These are phyloP conservation scores for Brevimyrus niger DNA, from an alignment of 2,113 vertebrate genomes.

Conservation along the genomic window DNA sequence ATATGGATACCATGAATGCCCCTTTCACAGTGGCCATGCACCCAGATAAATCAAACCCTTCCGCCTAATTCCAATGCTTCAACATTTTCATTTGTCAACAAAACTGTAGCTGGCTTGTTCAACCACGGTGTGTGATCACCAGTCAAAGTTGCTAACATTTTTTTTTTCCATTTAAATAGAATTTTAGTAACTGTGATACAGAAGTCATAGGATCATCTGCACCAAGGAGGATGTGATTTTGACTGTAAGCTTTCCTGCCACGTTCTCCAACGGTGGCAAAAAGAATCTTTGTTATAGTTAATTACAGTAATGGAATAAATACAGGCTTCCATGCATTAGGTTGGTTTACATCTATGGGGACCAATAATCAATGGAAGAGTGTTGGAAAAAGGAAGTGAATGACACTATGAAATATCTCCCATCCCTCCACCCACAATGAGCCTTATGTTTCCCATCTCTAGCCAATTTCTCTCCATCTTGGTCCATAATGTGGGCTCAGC, in stretches of 20 bases:
- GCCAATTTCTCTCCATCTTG: neutral
- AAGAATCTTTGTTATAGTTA: neutral
- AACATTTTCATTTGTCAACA: conserved; percentile 2
- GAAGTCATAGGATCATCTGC: neutral
- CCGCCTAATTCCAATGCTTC: neutral
- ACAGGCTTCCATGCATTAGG: neutral
- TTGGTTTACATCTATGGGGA: neutral
- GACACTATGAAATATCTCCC: neutral
- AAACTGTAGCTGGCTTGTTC: neutral
- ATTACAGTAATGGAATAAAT: neutral
- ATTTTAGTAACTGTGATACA: neutral
- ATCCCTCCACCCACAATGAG: neutral
- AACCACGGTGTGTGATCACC: neutral
- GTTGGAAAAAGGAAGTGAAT: neutral
- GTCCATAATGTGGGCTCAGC: no score
- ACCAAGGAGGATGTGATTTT: neutral
- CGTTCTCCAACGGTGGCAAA: neutral
- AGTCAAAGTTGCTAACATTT: neutral
- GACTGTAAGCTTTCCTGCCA: neutral
- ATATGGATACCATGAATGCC: neutral
- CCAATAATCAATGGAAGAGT: neutral
- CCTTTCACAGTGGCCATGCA: neutral
- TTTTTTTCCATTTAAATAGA: neutral
- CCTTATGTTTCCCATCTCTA: neutral
- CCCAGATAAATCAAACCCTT: neutral